These are phyloP conservation scores for Cryptomyrus ogoouensis DNA, from an alignment of 2,113 vertebrate genomes.

Conservation along the genomic window DNA sequence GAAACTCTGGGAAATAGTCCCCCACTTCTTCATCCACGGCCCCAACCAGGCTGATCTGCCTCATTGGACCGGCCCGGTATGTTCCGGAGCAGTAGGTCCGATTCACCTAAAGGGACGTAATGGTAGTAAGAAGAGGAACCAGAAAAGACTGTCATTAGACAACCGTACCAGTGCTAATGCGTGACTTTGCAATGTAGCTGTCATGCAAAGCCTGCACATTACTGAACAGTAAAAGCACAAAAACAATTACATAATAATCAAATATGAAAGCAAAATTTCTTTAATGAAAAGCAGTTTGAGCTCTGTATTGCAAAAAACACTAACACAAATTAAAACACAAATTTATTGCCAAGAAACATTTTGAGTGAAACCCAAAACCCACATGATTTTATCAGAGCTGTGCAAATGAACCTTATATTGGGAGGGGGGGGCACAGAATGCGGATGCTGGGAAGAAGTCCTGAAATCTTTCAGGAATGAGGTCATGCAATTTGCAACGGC, in stretches of 20 bases:
- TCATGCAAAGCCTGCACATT: background rate
- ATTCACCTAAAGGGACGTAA: conserved; percentile 66
- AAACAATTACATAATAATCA: background rate
- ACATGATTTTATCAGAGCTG: background rate
- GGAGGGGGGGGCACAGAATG: too few species aligned
- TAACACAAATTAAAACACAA: background rate
- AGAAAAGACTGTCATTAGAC: background rate
- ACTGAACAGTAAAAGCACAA: background rate
- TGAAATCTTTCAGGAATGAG: background rate
- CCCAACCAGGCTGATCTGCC: conserved; percentile 96
- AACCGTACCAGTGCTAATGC: background rate
- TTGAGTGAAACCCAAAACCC: background rate
- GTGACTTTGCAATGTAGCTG: background rate
- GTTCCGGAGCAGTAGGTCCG: conserved; percentile 94
- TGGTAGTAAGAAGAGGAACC: background rate
- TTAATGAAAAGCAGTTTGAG: background rate
- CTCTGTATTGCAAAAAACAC: background rate
- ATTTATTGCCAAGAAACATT: background rate
- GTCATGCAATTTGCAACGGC: background rate
- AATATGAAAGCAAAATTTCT: background rate
- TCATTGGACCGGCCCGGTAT: conserved; percentile 91
- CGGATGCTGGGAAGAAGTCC: background rate
- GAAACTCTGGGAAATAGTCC: conserved; percentile 94
- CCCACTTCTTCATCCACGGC: conserved; percentile 96
- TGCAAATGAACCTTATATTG: background rate